phyloP scores from a whole-genome alignment of 2,888 invertebrate genomes.

The Crocallis elinguaria region DNA sequence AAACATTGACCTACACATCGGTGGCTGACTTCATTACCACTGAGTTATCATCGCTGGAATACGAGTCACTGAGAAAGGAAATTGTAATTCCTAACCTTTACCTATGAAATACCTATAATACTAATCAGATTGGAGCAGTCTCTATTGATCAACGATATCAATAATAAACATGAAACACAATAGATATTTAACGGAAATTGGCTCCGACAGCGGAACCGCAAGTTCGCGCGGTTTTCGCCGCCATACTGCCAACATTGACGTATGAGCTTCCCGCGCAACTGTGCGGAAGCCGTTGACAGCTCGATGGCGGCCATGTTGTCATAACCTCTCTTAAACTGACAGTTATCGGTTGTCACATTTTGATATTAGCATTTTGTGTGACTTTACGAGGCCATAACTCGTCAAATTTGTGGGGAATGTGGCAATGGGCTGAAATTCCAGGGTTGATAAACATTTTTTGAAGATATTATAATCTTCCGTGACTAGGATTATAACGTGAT shows the following conservation, averaged over 20 bases:
- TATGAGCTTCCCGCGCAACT: constrained; percentile 46
- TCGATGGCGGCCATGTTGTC: constrained; percentile 33
- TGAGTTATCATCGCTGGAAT: no score
- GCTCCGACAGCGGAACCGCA: constrained; percentile 27
- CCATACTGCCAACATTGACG: constrained; percentile 41
- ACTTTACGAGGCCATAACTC: constrained; percentile 20
- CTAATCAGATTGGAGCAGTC: no score
- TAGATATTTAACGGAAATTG: constrained; percentile 22
- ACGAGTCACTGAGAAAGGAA: no score
- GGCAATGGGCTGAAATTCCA: constrained; percentile 19
- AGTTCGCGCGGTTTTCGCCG: constrained; percentile 10
- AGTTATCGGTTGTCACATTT: constrained; percentile 25
- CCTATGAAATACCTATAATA: no score
- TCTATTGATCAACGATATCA: neutral
- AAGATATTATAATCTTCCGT: constrained; percentile 13
- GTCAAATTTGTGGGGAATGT: constrained; percentile 12
- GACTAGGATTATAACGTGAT: constrained; percentile 3
- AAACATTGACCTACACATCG: no score
- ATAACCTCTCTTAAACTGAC: constrained; percentile 29
- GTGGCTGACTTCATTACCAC: no score
- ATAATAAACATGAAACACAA: constrained; percentile 17
- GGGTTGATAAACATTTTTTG: constrained; percentile 7
- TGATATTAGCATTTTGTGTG: constrained; percentile 22
- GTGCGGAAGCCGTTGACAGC: constrained; percentile 41
- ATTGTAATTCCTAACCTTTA: no score